Conservation (phyloP, 30 jellyfish, hydroid and myxozoan species). For the Chironex yamaguchii region DNA sequence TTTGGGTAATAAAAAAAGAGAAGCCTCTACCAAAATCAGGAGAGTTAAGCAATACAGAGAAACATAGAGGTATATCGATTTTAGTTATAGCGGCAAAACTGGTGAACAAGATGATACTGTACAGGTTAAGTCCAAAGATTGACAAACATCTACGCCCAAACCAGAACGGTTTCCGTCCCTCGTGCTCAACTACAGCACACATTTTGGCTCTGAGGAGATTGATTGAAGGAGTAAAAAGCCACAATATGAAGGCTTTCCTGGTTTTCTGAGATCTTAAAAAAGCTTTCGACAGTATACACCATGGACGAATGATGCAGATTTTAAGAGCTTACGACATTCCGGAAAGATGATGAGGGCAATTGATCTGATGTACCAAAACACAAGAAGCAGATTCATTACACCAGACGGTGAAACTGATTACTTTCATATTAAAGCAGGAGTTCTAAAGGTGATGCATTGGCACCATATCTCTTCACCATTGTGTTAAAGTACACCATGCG, state of each 20-base stretch:
- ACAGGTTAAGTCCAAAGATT: slow-evolving; percentile 2
- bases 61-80: too few relatives aligned
- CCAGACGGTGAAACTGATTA: not conserved
- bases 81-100: too few relatives aligned
- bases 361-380: too few relatives aligned
- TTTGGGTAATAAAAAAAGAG: too few relatives aligned
- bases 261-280: slow-evolving; percentile 31
- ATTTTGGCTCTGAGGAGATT: slow-evolving; percentile 14
- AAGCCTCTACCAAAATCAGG: too few relatives aligned
- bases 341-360: too few relatives aligned
- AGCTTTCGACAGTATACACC: too few relatives aligned
- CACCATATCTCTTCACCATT: not conserved
- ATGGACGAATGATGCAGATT: too few relatives aligned
- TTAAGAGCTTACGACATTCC: too few relatives aligned
- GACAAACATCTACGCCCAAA: slow-evolving; percentile 22
- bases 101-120: not conserved
- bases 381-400: not conserved
- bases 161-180: slow-evolving; percentile 35
- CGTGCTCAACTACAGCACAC: slow-evolving; percentile 9
- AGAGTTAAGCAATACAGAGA: too few relatives aligned
- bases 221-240: slow-evolving; percentile 13
- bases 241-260: slow-evolving; percentile 14
- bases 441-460: slow-evolving; percentile 4
- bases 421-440: slow-evolving; percentile 4
- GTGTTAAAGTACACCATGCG: not conserved